A percentile compares a stretch with the other conserved stretches of the same genome.
These are phyloP conservation scores for Folsomia candida DNA, from an alignment of 2,888 invertebrate genomes.

Conservation along the genomic window DNA sequence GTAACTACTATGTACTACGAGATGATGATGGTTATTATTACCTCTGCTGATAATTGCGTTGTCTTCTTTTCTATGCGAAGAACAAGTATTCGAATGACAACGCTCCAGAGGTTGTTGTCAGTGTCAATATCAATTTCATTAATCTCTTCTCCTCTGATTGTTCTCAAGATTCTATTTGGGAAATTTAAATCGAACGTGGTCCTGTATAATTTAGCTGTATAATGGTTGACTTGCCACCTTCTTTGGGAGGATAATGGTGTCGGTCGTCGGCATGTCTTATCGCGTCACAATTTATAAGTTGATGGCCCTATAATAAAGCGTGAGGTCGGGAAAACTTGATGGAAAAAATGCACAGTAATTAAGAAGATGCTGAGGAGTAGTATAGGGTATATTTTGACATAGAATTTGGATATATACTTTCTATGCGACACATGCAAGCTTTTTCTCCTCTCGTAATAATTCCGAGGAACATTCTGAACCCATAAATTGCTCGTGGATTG, in stretches of 20 bases:
- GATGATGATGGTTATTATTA: not conserved
- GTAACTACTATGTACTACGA: too few species aligned
- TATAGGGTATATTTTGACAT: too few species aligned
- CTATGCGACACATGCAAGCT: too few species aligned
- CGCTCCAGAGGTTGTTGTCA: not conserved
- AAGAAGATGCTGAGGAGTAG: too few species aligned
- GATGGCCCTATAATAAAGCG: too few species aligned
- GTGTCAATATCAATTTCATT: conserved; percentile 12
- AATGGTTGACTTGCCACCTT: not conserved
- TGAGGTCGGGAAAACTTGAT: too few species aligned
- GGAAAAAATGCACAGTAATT: too few species aligned
- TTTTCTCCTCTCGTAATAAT: too few species aligned
- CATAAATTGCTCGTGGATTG: not conserved
- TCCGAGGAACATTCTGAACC: not conserved
- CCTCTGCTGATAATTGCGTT: not conserved
- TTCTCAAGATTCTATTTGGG: not conserved
- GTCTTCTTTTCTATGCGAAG: not conserved
- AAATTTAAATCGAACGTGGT: not conserved
- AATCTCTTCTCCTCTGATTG: not conserved
- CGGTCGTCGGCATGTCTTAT: too few species aligned
- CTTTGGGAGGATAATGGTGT: too few species aligned
- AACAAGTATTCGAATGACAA: not conserved
- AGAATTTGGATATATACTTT: too few species aligned
- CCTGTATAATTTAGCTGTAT: not conserved
- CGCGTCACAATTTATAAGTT: too few species aligned